Base-by-base conservation (phyloP, 2,113 vertebrate species). In the Nymphicus hollandicus region DNA sequence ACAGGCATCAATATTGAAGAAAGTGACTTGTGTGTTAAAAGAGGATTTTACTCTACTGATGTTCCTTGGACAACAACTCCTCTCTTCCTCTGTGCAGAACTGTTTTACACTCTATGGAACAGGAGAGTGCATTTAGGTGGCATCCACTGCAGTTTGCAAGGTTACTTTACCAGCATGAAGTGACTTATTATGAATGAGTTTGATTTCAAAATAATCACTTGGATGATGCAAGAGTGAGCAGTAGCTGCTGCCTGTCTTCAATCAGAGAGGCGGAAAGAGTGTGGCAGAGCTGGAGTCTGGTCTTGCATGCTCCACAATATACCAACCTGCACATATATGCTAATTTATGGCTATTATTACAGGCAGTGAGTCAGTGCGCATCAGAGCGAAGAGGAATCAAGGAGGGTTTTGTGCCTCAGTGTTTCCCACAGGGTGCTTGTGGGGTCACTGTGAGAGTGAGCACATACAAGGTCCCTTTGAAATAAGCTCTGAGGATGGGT, bases 21-120 rank as follows among this genome's bases (percentile, higher is more conserved):
- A 60, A 37, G 58, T 37, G n/a, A 37, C 35, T 2, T 29, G 12
- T 37, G n/a, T 44, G 11, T 58, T 47, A 74, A 61, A 94, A 50
- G 66, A 55, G 16, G 11, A 39, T 82, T 90, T 88, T 76, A 16
- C 20, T 88, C 25, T 17, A 35, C 10, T 0, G 0, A 10, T 0
- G 0, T 60, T 95, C 37, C 28, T 86, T 64, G 63, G 23, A 61
- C 37, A 58, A 3, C 13, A 31, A 1, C 29, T 43, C 1, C 8
- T 65, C 22, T 88, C 18, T 80, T 80, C 10, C n/a, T 73, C 27
- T 37, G 24, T 35, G 11, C 31, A 65, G 46, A 70, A 56, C 19
- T 73, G 27, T 39, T 84, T 78, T 52, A 31, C 73, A 13, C 10
- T 49, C 8, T 15, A 2, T 13, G 19, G 41, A 28, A 56, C 16